These are phyloP conservation scores for Pantala flavescens DNA, from an alignment of 1,140 invertebrate genomes.

Conservation along the genomic window DNA sequence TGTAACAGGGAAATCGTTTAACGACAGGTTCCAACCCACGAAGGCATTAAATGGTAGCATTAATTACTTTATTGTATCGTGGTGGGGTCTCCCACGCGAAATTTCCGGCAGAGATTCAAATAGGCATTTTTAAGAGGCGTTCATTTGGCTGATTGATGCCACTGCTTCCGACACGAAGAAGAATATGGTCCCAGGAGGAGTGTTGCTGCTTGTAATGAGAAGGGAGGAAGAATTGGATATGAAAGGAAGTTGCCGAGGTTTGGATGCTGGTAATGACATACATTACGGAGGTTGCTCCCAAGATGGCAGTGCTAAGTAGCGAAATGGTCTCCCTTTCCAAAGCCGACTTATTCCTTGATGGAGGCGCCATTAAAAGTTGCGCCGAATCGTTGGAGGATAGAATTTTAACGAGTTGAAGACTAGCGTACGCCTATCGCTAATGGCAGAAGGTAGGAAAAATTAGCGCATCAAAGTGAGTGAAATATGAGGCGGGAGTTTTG, in stretches of 20 bases:
- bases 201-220: neutral
- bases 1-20: no score
- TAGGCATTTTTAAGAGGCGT: no score
- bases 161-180: no score
- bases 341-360: neutral
- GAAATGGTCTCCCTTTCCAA: slow-evolving; percentile 5
- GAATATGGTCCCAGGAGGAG: no score
- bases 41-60: no score
- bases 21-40: no score
- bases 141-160: no score
- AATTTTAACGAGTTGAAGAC: neutral
- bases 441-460: neutral
- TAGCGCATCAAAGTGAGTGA: neutral
- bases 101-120: no score
- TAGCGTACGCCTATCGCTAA: neutral
- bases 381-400: neutral
- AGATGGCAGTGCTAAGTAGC: slow-evolving; percentile 1
- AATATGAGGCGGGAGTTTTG: neutral
- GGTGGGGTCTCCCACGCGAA: no score
- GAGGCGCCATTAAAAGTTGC: neutral
- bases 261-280: neutral
- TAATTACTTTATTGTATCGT: no score
- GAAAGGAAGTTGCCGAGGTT: slow-evolving; percentile 3
- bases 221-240: neutral
- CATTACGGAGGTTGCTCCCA: neutral